A percentile compares a stretch with the other conserved stretches of the same genome.
These are phyloP conservation scores for Ypsolopha sequella DNA, from an alignment of 2,888 invertebrate species.

Conservation along the genomic window DNA sequence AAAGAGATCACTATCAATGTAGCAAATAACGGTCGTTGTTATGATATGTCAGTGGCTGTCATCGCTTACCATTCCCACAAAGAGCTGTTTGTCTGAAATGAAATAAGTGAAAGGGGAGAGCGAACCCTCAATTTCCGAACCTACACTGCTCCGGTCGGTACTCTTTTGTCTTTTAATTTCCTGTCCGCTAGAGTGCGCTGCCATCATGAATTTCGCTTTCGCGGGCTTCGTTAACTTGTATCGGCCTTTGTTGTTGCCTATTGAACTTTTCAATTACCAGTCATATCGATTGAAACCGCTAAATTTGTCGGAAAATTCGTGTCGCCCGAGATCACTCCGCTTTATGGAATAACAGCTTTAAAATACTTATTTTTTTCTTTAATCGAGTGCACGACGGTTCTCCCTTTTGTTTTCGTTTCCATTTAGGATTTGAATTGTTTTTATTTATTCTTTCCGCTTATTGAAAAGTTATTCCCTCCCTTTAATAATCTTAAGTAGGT, in stretches of 20 bases:
- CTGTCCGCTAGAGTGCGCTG: slow-evolving; percentile 54
- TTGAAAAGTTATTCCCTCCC: slow-evolving; percentile 51
- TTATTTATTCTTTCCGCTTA: slow-evolving; percentile 18
- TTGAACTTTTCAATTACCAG: slow-evolving; percentile 67
- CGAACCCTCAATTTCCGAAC: slow-evolving; percentile 58
- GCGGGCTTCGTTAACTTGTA: slow-evolving; percentile 66
- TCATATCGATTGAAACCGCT: slow-evolving; percentile 60
- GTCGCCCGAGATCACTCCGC: slow-evolving; percentile 29
- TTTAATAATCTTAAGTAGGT: slow-evolving; percentile 11
- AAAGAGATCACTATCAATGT: background rate
- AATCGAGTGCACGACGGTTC: slow-evolving; percentile 44
- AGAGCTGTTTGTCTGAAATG: slow-evolving; percentile 32
- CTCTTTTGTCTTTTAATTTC: slow-evolving; percentile 71
- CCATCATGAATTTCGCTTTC: slow-evolving; percentile 62
- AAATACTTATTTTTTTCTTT: slow-evolving; percentile 39
- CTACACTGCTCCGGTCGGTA: slow-evolving; percentile 54
- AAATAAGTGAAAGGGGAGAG: slow-evolving; percentile 35
- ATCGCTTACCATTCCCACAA: slow-evolving; percentile 27
- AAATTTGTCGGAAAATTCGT: slow-evolving; percentile 57
- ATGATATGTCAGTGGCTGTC: slow-evolving; percentile 13
- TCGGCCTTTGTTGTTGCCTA: slow-evolving; percentile 62
- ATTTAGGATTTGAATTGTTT: slow-evolving; percentile 38
- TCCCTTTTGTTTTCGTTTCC: slow-evolving; percentile 33
- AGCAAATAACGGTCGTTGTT: slow-evolving; percentile 5
- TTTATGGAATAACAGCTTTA: slow-evolving; percentile 30